Evolutionary conservation across 2,113 vertebrate species (phyloP), one percentile per base, ranked within the genome.

Genomic region (Cheirogaleus medius): DNA sequence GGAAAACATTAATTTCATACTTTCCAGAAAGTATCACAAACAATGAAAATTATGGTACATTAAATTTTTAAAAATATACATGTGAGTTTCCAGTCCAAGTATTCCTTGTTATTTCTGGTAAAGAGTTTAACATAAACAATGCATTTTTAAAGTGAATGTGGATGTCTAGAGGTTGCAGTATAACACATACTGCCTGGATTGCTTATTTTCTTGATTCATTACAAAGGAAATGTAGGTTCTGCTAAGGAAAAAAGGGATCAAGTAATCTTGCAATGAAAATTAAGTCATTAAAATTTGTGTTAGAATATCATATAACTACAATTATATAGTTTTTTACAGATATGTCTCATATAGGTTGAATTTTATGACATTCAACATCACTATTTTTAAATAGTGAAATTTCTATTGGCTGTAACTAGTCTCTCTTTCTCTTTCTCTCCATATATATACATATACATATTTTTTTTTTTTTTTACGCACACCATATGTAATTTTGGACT

Each of bases 341-440:
- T 25, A 32, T 39, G 20, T 84, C 8, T 73, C 25, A 71, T 84
- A 44, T 64, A 64, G 66, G 10, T 84, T 94, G 76, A 87, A 78
- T 91, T 91, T 91, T 37, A 44, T 87, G 34, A 80, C 52, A 83
- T 83, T 71, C 3, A 82, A 18, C 69, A 84, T 82, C 37, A 87
- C 49, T 88, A 94, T 87, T 63, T 69, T 93, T 76, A 90, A 90
- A 77, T 76, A 87, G 44, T 93, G 44, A 93, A 83, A 84, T 91
- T n/a, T 91, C 12, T 66, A 8, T 87, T 52, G 60, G 6, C 13
- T 49, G 5, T 80, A 92, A 58, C 37, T 37, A 18, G 29, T 77
- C 9, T 71, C 0, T 32, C 8, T 78, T 6, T 6, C 68, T 54
- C 6, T 56, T 17, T 56, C 52, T 32, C 0, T 39, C 37, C 27